These are phyloP conservation scores for Dryadula phaetusa DNA, from an alignment of 2,888 invertebrate species.

Conservation along the genomic window DNA sequence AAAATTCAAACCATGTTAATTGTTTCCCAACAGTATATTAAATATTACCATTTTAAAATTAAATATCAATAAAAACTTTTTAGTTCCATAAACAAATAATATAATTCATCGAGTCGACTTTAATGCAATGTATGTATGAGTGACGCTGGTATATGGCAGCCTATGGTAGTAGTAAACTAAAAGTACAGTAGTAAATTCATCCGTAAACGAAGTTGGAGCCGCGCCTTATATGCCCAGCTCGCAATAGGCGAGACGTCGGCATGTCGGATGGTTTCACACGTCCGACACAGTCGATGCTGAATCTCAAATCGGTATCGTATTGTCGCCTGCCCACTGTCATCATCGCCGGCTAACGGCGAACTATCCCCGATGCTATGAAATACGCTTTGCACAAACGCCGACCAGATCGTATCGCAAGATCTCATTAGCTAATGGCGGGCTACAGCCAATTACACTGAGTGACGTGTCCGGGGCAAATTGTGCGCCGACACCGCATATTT, in stretches of 20 bases:
- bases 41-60: background rate
- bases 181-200: conserved; percentile 43
- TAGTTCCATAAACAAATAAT: conserved; percentile 20
- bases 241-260: conserved; percentile 42
- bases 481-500: conserved; percentile 44
- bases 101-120: conserved; percentile 35
- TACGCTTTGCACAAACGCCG: conserved; percentile 51
- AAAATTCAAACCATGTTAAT: background rate
- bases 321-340: conserved; percentile 49
- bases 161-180: conserved; percentile 33
- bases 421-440: conserved; percentile 70
- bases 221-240: conserved; percentile 44
- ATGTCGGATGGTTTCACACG: conserved; percentile 49
- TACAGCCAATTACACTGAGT: conserved; percentile 76
- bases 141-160: conserved; percentile 33
- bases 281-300: conserved; percentile 46
- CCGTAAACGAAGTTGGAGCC: conserved; percentile 34
- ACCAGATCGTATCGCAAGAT: conserved; percentile 52
- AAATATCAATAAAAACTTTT: conserved; percentile 4
- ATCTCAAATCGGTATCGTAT: conserved; percentile 46
- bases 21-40: background rate
- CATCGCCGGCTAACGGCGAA: conserved; percentile 33
- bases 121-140: conserved; percentile 29
- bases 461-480: conserved; percentile 79
- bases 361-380: conserved; percentile 27